Evolutionary conservation across 2,888 invertebrate species (phyloP), one percentile per base, ranked within the genome.

Genomic region (Mesodorylaimus sp.): DNA sequence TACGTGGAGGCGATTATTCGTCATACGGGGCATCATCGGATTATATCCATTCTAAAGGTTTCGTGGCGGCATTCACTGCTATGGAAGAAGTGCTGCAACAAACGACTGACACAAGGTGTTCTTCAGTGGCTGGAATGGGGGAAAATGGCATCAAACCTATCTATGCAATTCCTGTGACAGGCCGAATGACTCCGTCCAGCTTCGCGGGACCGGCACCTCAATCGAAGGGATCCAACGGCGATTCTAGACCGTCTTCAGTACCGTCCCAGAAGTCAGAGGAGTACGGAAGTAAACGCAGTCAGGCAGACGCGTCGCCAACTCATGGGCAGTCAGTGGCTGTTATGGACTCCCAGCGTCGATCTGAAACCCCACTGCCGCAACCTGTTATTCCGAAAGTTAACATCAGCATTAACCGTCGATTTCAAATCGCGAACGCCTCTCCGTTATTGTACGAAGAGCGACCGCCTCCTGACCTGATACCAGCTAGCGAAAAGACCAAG

Each of bases 381-480:
- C n/a, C n/a, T n/a, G n/a, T n/a, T n/a, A 32, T 32, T 7, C 21
- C n/a, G 7, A 44, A 44, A 19, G 10, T 25, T 26, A 45, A 32
- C 23, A 3, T 3, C 10, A 19, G 5, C 21, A 10, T 27, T 10
- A 23, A 23, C 32, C 44, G 44, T 10, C 44, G 44, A 25, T 26
- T 44, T 23, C 7, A 44, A 7, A 13, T 7, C 7, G 7, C 7
- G 21, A 39, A 13, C 13, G 7, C n/a, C n/a, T 7, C 41, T 39
- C n/a, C 29, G 13, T 10, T n/a, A 19, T n/a, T 48, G 45, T 25
- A 26, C 16, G 45, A 46, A 3, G 47, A 45, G 10, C 13, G 47
- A 16, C 50, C 50, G 36, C 50, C 50, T 3, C 50, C 50, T 26
- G 50, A 50, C 27, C 27, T 50, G n/a, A 50, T 50, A 19, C 50